Evolutionary conservation across 2,888 invertebrate genomes (phyloP).

Genomic region (Plagodis pulveraria): DNA sequence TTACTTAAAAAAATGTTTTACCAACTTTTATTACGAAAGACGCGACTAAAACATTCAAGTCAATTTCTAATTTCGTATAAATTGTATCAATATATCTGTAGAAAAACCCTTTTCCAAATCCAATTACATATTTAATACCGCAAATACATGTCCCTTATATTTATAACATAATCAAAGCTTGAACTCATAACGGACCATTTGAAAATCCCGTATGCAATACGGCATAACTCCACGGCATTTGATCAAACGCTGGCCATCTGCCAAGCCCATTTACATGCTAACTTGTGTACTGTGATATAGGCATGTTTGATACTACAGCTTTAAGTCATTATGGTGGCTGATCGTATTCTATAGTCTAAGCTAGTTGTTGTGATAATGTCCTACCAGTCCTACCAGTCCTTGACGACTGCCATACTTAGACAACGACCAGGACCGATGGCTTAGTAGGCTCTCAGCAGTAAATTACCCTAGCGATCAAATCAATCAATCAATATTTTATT

Average conservation of each 20-base stretch:
- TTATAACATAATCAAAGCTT: conserved; percentile 17
- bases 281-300: conserved; percentile 8
- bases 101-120: neutral
- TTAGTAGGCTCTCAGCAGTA: no score
- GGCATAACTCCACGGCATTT: conserved; percentile 23
- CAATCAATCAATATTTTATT: no score
- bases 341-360: neutral
- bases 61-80: no score
- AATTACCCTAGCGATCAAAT: no score
- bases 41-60: no score
- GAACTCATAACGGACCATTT: conserved; percentile 14
- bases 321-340: neutral
- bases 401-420: no score
- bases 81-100: no score
- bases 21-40: no score
- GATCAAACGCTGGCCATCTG: conserved; percentile 30
- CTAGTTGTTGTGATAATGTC: no score
- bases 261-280: conserved; percentile 22
- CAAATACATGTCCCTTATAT: conserved; percentile 11
- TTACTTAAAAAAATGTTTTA: no score
- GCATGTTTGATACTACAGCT: neutral
- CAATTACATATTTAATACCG: conserved; percentile 3
- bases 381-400: no score
- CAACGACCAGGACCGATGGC: no score
- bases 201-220: conserved; percentile 17